Evolutionary conservation across 2,888 invertebrate genomes (phyloP), one percentile per base, ranked within the genome.

Genomic region (Strigamia maritima): DNA sequence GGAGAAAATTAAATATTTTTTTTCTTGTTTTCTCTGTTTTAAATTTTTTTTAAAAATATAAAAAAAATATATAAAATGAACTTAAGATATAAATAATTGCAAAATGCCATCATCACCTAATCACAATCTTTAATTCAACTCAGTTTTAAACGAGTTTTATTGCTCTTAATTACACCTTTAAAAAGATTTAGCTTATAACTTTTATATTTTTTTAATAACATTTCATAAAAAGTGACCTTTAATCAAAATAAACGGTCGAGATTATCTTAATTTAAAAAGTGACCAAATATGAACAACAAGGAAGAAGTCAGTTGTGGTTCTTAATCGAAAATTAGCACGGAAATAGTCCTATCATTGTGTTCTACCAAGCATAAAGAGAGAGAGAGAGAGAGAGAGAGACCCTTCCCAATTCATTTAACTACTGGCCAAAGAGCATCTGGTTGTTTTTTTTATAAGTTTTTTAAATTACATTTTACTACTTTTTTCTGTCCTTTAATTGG

Each of bases 371-470:
- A 70, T 70, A 22, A 19, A 70, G 19, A 19, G 2, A 70, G 12
- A 70, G 70, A 24, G n/a, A 70, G 19, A 19, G 2, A n/a, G n/a
- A n/a, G n/a, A n/a, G n/a, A 70, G 12, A 70, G 70, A 24, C 70
- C 70, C 70, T 70, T 70, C 24, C 28, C 70, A 70, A 70, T 70
- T 28, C 70, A 70, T 70, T 70, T 70, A 70, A 70, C 70, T 70
- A 70, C 70, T 70, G 70, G 24, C 28, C 70, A 54, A 14, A 24
- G 70, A 12, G 70, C 70, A 70, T 70, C 70, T 70, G 70, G 3
- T 24, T 60, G 22, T 60, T 60, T 60, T 70, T 65, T 65, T 28
- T 70, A n/a, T n/a, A n/a, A n/a, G n/a, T 60, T 70, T 70, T 70
- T 26, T 70, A 10, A 7, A 14, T 26, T 70, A 1, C 24, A 26